A percentile compares a stretch with the other conserved stretches of the same genome.
Conservation (phyloP, 2,888 invertebrate genomes). For the Orthosia gracilis region DNA sequence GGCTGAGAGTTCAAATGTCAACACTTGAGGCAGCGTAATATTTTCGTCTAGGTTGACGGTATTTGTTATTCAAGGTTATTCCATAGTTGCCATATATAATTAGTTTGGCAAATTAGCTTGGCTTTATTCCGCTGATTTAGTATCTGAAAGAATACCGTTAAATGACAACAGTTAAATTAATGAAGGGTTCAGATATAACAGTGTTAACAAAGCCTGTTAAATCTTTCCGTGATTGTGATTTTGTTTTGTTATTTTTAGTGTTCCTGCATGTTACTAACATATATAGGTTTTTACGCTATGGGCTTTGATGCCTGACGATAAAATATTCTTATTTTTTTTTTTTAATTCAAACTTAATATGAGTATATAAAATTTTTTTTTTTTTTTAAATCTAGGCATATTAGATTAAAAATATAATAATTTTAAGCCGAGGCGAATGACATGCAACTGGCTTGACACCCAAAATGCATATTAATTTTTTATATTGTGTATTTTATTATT, state of each 20-base stretch:
- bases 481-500: not conserved
- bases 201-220: no score
- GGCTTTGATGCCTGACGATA: no score
- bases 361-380: no score
- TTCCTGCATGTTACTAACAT: no score
- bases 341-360: no score
- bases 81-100: not conserved
- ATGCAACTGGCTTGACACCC: not conserved
- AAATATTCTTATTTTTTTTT: no score
- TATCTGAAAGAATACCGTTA: not conserved
- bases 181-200: conserved; percentile 5
- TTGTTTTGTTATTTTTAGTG: no score
- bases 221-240: no score
- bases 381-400: conserved; percentile 5
- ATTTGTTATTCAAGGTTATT: conserved; percentile 26
- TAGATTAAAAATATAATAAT: not conserved
- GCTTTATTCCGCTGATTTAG: not conserved
- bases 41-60: conserved; percentile 21
- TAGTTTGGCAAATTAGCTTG: not conserved
- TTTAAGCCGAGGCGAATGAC: not conserved
- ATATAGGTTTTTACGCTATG: no score
- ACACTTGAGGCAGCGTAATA: conserved; percentile 31
- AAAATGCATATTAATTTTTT: not conserved
- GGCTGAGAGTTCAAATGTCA: conserved; percentile 60
- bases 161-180: not conserved